Conservation (phyloP, 2,113 vertebrate genomes). For the Nanger granti region DNA sequence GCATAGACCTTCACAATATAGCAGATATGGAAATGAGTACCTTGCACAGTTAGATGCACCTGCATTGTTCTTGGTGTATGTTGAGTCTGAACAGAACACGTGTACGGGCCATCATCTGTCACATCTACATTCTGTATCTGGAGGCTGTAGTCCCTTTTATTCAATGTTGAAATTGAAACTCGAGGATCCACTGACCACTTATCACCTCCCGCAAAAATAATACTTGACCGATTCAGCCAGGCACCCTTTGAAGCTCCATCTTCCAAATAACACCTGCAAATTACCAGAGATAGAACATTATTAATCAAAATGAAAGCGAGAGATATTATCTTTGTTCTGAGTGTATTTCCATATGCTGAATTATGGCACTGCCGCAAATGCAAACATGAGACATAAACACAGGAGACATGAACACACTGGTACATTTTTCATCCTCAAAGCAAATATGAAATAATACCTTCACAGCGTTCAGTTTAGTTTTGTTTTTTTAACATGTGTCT, state of each 20-base stretch:
- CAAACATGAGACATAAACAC: background rate
- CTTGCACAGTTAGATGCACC: slow-evolving; percentile 95
- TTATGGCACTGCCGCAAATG: background rate
- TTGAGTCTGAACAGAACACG: slow-evolving; percentile 96
- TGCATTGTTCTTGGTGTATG: slow-evolving; percentile 91
- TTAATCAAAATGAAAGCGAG: background rate
- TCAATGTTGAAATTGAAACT: slow-evolving; percentile 92
- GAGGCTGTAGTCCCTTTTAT: slow-evolving; percentile 94
- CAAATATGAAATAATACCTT: background rate
- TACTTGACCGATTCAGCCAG: slow-evolving; percentile 98
- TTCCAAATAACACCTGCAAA: slow-evolving; percentile 93
- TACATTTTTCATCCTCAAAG: background rate
- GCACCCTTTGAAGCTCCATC: slow-evolving; percentile 97
- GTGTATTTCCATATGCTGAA: background rate
- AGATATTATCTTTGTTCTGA: background rate
- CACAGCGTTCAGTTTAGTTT: background rate
- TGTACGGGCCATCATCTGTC: slow-evolving; percentile 94
- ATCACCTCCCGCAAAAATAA: slow-evolving; percentile 96
- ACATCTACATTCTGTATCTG: slow-evolving; percentile 99
- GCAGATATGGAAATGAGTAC: slow-evolving; percentile 72
- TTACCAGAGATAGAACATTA: background rate
- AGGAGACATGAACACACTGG: background rate
- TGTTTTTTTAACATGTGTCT: background rate
- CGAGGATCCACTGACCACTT: slow-evolving; percentile 98
- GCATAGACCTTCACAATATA: rapidly evolving